phyloP scores from a whole-genome alignment of 1,140 invertebrate genomes.

The Ladona fulva region DNA sequence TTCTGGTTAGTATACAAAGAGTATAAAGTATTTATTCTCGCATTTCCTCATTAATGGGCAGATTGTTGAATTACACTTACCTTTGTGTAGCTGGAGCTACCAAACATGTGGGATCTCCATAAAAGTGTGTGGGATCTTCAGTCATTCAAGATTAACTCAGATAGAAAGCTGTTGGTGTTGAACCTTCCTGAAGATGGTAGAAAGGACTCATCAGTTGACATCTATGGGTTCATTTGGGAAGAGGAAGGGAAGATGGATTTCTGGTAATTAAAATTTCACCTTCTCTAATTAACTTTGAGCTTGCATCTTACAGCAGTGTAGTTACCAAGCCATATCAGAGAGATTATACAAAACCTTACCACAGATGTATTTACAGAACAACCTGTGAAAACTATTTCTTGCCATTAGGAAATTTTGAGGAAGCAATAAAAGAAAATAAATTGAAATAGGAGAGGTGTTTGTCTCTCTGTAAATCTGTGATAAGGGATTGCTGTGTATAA shows the following conservation, averaged over 20 bases:
- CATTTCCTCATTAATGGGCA: background rate
- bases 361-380: too few relatives aligned
- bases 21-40: too few relatives aligned
- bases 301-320: too few relatives aligned
- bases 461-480: too few relatives aligned
- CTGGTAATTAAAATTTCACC: background rate
- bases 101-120: background rate
- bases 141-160: background rate
- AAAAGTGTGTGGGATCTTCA: background rate
- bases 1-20: background rate
- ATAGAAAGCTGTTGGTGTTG: background rate
- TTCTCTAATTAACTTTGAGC: background rate
- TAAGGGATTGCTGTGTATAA: too few relatives aligned
- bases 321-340: too few relatives aligned
- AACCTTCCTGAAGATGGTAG: background rate
- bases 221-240: background rate
- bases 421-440: too few relatives aligned
- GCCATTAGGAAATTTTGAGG: too few relatives aligned
- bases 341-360: too few relatives aligned
- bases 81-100: background rate
- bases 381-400: too few relatives aligned
- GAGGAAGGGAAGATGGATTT: background rate
- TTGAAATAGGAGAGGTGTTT: too few relatives aligned
- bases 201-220: background rate
- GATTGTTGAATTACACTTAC: background rate